A percentile compares a stretch with the other conserved stretches of the same genome.
phyloP scores from a whole-genome alignment of 2,113 vertebrate genomes.

The Bubo scandiacus region DNA sequence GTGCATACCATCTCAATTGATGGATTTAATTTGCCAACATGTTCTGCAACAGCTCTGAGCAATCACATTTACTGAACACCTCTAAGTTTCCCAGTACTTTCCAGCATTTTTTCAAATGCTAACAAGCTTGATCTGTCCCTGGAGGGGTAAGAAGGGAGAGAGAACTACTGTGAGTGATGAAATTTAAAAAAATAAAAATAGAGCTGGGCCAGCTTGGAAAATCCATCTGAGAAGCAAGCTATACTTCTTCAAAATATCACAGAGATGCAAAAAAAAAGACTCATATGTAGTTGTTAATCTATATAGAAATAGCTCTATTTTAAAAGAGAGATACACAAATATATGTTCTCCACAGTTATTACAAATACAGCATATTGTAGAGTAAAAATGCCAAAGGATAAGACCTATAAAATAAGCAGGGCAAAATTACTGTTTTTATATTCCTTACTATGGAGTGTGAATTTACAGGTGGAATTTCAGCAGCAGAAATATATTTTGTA shows the following conservation, averaged over 20 bases:
- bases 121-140: background rate
- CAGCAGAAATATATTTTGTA: background rate
- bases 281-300: background rate
- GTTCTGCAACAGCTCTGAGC: background rate
- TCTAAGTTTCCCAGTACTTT: background rate
- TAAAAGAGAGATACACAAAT: background rate
- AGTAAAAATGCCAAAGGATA: background rate
- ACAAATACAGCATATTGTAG: background rate
- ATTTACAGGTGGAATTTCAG: conserved; percentile 14
- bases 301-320: background rate
- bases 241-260: background rate
- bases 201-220: background rate
- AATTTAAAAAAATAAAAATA: background rate
- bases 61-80: background rate
- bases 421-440: background rate
- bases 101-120: background rate
- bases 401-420: background rate
- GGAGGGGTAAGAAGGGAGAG: background rate
- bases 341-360: background rate
- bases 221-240: background rate
- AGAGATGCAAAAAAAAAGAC: background rate
- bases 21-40: background rate
- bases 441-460: background rate
- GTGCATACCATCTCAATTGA: background rate
- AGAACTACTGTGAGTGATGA: background rate